Conservation (phyloP, 2,888 invertebrate species). For the Osmoderma eremita region DNA sequence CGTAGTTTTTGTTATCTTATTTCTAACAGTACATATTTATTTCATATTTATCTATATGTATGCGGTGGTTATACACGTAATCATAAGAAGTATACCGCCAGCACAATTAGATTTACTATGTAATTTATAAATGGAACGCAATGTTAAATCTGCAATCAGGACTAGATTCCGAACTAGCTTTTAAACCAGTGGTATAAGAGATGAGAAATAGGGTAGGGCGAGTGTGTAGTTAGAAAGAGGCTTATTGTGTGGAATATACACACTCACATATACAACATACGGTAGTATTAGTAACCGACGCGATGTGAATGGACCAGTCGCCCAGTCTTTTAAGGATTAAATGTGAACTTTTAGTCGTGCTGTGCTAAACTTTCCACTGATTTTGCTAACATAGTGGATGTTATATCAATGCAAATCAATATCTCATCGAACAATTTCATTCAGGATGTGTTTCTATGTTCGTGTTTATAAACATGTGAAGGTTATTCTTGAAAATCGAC, state of each 20-base stretch:
- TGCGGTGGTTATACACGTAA: no score
- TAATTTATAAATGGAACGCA: no score
- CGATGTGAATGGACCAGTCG: conserved; percentile 33
- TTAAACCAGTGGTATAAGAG: not conserved
- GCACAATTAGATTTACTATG: no score
- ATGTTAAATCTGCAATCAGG: not conserved
- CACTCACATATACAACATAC: conserved; percentile 19
- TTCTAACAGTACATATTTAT: no score
- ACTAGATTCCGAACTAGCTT: not conserved
- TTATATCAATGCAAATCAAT: not conserved
- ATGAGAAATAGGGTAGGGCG: conserved; percentile 32
- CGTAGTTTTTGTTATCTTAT: no score
- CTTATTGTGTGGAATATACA: conserved; percentile 25
- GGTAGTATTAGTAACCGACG: conserved; percentile 23
- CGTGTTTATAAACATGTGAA: not conserved
- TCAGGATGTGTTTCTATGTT: conserved; percentile 2
- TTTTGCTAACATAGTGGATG: not conserved
- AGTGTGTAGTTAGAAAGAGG: conserved; percentile 15
- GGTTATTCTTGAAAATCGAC: conserved; percentile 3
- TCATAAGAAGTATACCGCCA: no score
- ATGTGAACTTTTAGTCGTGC: conserved; percentile 19
- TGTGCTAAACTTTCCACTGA: conserved; percentile 15
- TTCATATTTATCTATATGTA: no score
- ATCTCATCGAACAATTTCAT: not conserved
- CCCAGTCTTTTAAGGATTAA: conserved; percentile 9